These are phyloP conservation scores for Nyctereutes procyonoides DNA, from an alignment of 2,113 vertebrate species.

Conservation along the genomic window DNA sequence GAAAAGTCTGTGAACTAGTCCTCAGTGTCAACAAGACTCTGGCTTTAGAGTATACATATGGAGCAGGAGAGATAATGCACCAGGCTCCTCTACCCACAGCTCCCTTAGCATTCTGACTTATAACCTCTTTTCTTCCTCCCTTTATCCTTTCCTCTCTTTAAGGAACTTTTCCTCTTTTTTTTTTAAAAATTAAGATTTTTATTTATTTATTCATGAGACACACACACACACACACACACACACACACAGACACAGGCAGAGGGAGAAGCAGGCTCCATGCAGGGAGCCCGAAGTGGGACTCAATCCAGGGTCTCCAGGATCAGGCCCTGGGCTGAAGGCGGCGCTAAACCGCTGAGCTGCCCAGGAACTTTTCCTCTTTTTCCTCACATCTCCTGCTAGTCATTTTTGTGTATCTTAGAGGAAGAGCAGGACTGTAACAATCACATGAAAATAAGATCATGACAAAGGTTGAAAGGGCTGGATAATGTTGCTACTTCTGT, in stretches of 20 bases:
- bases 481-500: not conserved
- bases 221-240: too few species aligned
- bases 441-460: not conserved
- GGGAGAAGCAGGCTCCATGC: too few species aligned
- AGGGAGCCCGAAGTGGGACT: too few species aligned
- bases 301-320: too few species aligned
- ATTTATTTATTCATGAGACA: too few species aligned
- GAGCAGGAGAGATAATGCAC: fast-evolving
- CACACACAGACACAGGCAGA: too few species aligned
- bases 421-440: not conserved
- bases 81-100: too few species aligned
- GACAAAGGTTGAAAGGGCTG: not conserved
- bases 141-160: not conserved
- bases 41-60: not conserved
- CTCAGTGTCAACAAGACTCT: not conserved
- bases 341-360: too few species aligned
- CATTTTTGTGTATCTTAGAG: too few species aligned
- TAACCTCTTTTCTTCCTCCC: too few species aligned
- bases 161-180: not conserved
- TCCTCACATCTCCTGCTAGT: not conserved
- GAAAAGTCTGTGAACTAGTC: conserved; percentile 1
- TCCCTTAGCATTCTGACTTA: not conserved
- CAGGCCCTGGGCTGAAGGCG: too few species aligned
- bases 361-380: not conserved
- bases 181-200: too few species aligned